Conservation (phyloP, 1,140 invertebrate genomes). For the Spodoptera frugiperda region DNA sequence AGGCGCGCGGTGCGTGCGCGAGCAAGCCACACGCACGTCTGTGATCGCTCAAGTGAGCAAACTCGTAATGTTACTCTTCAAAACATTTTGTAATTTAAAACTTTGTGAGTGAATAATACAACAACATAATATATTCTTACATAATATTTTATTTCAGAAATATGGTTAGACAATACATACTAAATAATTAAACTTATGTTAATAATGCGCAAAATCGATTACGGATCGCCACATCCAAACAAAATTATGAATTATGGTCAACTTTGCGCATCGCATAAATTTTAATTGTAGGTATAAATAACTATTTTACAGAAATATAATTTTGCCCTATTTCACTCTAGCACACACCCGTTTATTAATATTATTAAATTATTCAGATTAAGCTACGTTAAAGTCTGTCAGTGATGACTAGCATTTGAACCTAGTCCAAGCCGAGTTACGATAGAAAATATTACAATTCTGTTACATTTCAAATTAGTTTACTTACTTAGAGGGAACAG, state of each 20-base stretch:
- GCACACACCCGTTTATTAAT: slow-evolving; percentile 8
- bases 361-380: slow-evolving; percentile 32
- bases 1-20: neutral
- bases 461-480: slow-evolving; percentile 18
- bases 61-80: slow-evolving; percentile 1
- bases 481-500: slow-evolving; percentile 14
- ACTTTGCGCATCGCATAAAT: slow-evolving; percentile 36
- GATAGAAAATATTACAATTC: slow-evolving; percentile 9
- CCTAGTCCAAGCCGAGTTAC: slow-evolving; percentile 62
- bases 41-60: slow-evolving; percentile 22
- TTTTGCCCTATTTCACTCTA: slow-evolving; percentile 41
- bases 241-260: slow-evolving; percentile 33
- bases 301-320: slow-evolving; percentile 55
- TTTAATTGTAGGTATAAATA: slow-evolving; percentile 49
- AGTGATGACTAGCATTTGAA: slow-evolving; percentile 74
- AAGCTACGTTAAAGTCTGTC: slow-evolving; percentile 56
- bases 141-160: slow-evolving; percentile 39
- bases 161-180: slow-evolving; percentile 37
- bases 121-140: slow-evolving; percentile 23
- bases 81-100: neutral
- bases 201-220: slow-evolving; percentile 41
- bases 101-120: slow-evolving; percentile 11
- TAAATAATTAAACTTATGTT: slow-evolving; percentile 24
- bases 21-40: slow-evolving; percentile 11
- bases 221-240: slow-evolving; percentile 5